Percentiles rank a stretch among this genome's conserved stretches.
These are phyloP conservation scores for Epinotia nisella DNA, from an alignment of 2,888 invertebrate species.

Conservation along the genomic window DNA sequence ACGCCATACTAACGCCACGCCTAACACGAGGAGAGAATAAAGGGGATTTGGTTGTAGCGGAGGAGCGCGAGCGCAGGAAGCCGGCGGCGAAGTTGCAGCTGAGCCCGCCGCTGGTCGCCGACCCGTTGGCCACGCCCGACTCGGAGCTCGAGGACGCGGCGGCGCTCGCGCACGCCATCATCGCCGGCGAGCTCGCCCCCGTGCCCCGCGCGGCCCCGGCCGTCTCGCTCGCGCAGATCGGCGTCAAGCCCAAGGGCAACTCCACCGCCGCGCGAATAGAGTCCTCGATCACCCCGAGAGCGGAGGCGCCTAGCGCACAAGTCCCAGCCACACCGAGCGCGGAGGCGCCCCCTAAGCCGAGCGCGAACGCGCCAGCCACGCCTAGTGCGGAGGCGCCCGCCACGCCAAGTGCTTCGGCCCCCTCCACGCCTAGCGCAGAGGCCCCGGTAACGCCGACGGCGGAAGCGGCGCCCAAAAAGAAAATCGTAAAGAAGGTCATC, in stretches of 20 bases:
- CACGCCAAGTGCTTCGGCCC: not conserved
- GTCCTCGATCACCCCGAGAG: conserved; percentile 64
- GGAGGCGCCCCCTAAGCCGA: conserved; percentile 37
- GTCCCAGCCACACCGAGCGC: conserved; percentile 29
- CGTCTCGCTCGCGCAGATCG: conserved; percentile 81
- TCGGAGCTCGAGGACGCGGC: conserved; percentile 82
- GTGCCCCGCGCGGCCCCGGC: conserved; percentile 69
- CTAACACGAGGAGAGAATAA: conserved; percentile 80
- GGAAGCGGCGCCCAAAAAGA: conserved; percentile 66
- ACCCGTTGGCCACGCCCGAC: conserved; percentile 79
- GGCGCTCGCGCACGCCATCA: conserved; percentile 77
- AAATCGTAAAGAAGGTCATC: conserved; percentile 78
- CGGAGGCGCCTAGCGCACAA: conserved; percentile 44
- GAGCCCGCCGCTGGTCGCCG: conserved; percentile 69
- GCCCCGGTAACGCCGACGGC: conserved; percentile 23
- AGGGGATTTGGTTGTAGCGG: conserved; percentile 83
- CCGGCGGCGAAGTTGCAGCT: conserved; percentile 77
- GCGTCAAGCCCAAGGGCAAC: conserved; percentile 73
- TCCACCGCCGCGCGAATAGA: conserved; percentile 74
- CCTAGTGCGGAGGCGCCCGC: not conserved
- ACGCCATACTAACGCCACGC: conserved; percentile 84
- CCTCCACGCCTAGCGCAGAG: not conserved
- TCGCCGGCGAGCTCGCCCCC: conserved; percentile 74
- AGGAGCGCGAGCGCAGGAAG: conserved; percentile 81
- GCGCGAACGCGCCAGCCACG: conserved; percentile 45